phyloP scores from a whole-genome alignment of 2,797 vertebrate genomes.

The Tympanoctomys barrerae region DNA sequence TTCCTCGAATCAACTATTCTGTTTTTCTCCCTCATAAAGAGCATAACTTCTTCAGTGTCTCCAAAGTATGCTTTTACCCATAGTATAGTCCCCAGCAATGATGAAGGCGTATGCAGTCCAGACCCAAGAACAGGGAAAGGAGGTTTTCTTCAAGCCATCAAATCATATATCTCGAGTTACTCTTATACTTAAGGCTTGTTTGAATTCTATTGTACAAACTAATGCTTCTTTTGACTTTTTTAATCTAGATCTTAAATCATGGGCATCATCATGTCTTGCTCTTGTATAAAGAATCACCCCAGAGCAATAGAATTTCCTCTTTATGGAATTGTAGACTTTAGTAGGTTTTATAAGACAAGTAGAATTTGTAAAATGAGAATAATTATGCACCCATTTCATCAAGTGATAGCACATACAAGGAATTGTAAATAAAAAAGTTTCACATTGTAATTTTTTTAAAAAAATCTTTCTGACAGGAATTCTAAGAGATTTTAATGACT shows the following conservation, averaged over 20 bases:
- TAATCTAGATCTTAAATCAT: not conserved
- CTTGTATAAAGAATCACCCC: not conserved
- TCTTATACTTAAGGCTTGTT: not conserved
- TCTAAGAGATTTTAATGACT: not conserved
- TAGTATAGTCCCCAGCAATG: not conserved
- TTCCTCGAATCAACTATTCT: not conserved
- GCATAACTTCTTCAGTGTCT: not conserved
- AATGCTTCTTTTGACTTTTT: slow-evolving; percentile 4
- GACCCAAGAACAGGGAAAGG: not conserved
- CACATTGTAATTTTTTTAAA: not conserved
- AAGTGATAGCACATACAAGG: not conserved
- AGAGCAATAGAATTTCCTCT: not conserved
- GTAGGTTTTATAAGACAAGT: not conserved
- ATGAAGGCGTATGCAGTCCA: not conserved
- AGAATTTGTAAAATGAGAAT: not conserved
- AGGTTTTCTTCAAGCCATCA: not conserved
- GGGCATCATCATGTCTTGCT: not conserved
- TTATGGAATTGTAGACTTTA: slow-evolving; percentile 12
- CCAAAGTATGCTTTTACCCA: not conserved
- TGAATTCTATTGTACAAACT: not conserved
- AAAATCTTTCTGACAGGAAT: not conserved
- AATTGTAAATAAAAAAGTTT: not conserved
- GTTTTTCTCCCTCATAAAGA: not conserved
- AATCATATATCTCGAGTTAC: not conserved
- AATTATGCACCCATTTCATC: not conserved